These are phyloP conservation scores for Xylocopa sonorina DNA, from an alignment of 1,140 invertebrate species.

Conservation along the genomic window DNA sequence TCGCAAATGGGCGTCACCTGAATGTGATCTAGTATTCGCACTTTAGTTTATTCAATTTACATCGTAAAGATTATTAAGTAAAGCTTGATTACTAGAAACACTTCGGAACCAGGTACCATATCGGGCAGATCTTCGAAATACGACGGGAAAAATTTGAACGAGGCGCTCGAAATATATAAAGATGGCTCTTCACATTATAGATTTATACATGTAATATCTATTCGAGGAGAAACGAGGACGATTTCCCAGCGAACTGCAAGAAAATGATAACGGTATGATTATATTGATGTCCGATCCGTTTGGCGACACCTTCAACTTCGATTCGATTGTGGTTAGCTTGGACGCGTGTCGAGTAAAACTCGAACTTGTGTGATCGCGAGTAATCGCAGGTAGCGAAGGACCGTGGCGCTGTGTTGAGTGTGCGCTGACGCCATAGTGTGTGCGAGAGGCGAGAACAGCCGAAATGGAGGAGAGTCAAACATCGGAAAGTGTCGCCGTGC, in stretches of 20 bases:
- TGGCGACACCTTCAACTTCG: neutral
- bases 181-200: conserved; percentile 26
- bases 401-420: conserved; percentile 43
- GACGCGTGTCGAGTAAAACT: conserved; percentile 5
- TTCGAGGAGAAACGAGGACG: neutral
- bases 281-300: neutral
- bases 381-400: conserved; percentile 19
- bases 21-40: no score
- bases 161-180: conserved; percentile 17
- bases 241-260: neutral
- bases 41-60: no score
- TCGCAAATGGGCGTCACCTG: no score
- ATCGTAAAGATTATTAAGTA: no score
- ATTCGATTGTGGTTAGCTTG: neutral
- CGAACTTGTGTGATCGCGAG: conserved; percentile 23
- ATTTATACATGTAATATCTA: neutral
- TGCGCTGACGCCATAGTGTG: conserved; percentile 61
- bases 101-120: neutral
- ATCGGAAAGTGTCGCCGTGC: conserved; percentile 83
- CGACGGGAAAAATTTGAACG: neutral
- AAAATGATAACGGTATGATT: conserved; percentile 20
- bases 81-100: neutral
- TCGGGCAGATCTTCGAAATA: no score
- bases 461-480: conserved; percentile 83
- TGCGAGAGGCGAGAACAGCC: conserved; percentile 73